These are phyloP conservation scores for Pelvicachromis taeniatus DNA, from an alignment of 2,113 vertebrate species.

Conservation along the genomic window DNA sequence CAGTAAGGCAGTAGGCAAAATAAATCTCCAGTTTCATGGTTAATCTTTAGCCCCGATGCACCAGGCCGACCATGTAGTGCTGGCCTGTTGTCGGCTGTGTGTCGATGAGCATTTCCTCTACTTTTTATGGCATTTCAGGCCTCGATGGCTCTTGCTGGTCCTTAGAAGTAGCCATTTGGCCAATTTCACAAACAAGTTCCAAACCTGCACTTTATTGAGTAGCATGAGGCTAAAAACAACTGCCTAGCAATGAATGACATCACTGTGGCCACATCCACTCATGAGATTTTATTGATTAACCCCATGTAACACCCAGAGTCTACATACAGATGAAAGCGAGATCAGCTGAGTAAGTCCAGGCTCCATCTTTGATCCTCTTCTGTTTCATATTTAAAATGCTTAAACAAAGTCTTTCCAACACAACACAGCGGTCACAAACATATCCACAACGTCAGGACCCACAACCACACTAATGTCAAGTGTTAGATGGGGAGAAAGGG, in stretches of 20 bases:
- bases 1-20: background rate
- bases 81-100: background rate
- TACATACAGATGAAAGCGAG: background rate
- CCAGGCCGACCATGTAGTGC: background rate
- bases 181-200: background rate
- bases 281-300: background rate
- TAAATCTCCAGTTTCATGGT: constrained; percentile 4
- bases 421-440: background rate
- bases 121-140: background rate
- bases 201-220: background rate
- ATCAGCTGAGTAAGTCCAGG: background rate
- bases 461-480: background rate
- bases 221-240: background rate
- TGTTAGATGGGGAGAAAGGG: background rate
- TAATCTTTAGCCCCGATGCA: constrained; percentile 6
- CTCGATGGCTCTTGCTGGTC: background rate
- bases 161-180: background rate
- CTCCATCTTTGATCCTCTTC: background rate
- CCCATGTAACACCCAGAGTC: background rate
- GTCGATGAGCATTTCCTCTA: background rate
- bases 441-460: background rate
- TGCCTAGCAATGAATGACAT: background rate
- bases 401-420: background rate
- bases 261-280: background rate
- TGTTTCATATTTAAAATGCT: background rate